Conservation (phyloP, 2,888 invertebrate genomes). For the Pristionchus entomophagus region DNA sequence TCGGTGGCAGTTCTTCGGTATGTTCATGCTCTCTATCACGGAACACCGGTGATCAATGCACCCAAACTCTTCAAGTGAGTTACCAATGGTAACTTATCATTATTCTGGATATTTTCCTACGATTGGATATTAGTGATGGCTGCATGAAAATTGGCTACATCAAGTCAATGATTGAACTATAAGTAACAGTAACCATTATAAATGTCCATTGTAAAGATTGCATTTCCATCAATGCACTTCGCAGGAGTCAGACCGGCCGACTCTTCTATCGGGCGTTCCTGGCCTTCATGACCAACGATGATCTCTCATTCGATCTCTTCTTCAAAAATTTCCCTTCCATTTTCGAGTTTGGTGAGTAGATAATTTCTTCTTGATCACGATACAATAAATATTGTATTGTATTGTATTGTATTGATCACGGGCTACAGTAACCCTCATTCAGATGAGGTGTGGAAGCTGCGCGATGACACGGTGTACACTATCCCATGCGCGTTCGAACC, state of each 20-base stretch:
- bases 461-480: background rate
- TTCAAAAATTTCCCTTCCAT: background rate
- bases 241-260: background rate
- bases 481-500: background rate
- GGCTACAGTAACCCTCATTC: background rate
- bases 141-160: too few relatives aligned
- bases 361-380: too few relatives aligned
- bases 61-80: background rate
- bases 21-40: background rate
- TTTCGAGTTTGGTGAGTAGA: background rate
- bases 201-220: too few relatives aligned
- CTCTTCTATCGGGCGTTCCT: background rate
- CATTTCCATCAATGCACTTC: too few relatives aligned
- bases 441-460: background rate
- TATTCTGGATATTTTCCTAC: too few relatives aligned
- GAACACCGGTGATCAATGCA: background rate
- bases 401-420: too few relatives aligned
- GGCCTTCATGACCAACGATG: background rate
- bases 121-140: too few relatives aligned
- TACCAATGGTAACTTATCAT: too few relatives aligned
- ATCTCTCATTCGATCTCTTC: background rate
- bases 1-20: background rate
- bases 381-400: too few relatives aligned
- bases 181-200: too few relatives aligned
- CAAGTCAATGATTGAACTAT: too few relatives aligned